Conservation (phyloP, 2,113 vertebrate genomes). For the Stigmatopora nigra region DNA sequence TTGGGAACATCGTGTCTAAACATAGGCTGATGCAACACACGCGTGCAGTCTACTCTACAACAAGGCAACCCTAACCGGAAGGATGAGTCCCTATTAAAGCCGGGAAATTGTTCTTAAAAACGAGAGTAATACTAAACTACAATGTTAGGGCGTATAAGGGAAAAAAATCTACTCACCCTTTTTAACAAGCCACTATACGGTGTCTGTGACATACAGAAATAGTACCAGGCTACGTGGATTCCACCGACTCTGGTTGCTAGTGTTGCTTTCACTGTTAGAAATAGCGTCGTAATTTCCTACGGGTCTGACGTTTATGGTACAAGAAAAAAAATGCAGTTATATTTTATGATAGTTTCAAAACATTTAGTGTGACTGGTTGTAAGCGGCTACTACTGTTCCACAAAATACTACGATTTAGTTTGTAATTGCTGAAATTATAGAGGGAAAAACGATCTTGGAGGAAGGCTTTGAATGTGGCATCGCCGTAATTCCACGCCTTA, state of each 20-base stretch:
- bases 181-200: not conserved
- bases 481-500: not conserved
- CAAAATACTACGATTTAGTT: not conserved
- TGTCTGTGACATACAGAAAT: not conserved
- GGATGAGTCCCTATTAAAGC: not conserved
- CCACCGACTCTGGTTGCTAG: not conserved
- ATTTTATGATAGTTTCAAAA: not conserved
- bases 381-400: not conserved
- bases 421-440: fast-evolving
- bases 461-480: conserved; percentile 30
- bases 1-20: not conserved
- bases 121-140: not conserved
- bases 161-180: conserved; percentile 6
- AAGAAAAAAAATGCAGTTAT: not conserved
- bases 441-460: not conserved
- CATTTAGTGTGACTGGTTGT: not conserved
- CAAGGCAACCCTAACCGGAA: not conserved
- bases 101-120: not conserved
- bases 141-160: not conserved
- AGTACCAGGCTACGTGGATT: conserved; percentile 39
- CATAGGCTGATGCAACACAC: conserved; percentile 15
- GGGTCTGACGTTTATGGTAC: not conserved
- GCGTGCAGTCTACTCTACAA: not conserved
- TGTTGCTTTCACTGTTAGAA: conserved; percentile 18
- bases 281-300: not conserved